Base-by-base conservation (phyloP, 2,888 invertebrate genomes). In the Congeria kusceri region DNA sequence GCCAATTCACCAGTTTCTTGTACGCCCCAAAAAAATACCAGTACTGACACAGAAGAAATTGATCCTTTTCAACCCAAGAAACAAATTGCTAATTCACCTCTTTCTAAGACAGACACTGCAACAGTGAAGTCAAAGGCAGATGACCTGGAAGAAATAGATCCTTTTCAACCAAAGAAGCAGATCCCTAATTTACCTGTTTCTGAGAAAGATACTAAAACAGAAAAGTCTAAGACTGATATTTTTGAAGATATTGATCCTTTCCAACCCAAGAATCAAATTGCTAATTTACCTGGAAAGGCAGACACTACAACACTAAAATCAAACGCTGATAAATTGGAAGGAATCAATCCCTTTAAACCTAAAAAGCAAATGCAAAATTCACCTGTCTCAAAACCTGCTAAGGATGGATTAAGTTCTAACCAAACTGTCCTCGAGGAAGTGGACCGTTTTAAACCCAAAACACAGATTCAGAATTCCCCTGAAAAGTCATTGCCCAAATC, bases 201-300 rank as follows among this genome's bases (percentile, higher is more conserved):
- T 56, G n/a, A 25, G 9, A 56, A 2, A 56, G 11, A 27, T 27
- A 27, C 15, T 58, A 28, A 27, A 58, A 9, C 68, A 66, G 28
- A 72, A 67, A 47, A 56, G 20, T 63, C 23, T 66, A 9, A 68
- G 63, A 9, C 47, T 29, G n/a, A 72, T 20, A 69, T 66, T 63
- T 61, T 80, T 46, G 80, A 80, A 39, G 74, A 79, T n/a, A 66
- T 65, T 25, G 77, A 77, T 65, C 77, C 77, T 15, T 77, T 77
- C 46, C 47, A 65, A 59, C 28, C 59, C 13, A 58, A 23, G 20
- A 58, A 47, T n/a, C 65, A 72, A 53, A 58, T 65, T 28, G 28
- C 27, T 2, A 65, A 72, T 65, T 72, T 65, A 44, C 72, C 39
- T 39, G 39, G 9, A 18, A 56, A 25, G 23, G 9, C 56, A 56